A percentile compares a stretch with the other conserved stretches of the same genome.
These are phyloP conservation scores for Leptinotarsa haldemani DNA, from an alignment of 2,888 invertebrate species.

Conservation along the genomic window DNA sequence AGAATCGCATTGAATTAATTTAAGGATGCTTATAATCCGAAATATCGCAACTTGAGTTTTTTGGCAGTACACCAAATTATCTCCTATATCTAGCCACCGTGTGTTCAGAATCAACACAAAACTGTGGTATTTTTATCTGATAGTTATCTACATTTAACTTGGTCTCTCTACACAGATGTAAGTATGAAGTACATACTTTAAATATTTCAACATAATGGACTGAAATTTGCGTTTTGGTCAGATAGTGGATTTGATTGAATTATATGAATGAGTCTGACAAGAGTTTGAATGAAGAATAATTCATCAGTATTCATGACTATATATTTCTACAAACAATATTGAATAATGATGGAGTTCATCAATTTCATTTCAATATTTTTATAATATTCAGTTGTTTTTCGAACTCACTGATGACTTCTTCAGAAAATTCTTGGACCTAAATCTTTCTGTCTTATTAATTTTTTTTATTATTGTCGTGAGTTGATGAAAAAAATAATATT, in stretches of 20 bases:
- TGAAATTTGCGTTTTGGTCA: no score
- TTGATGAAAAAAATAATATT: no score
- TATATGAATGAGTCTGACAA: not conserved
- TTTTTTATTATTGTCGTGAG: no score
- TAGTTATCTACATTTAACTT: conserved; percentile 10
- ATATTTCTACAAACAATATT: no score
- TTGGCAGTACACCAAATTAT: conserved; percentile 40
- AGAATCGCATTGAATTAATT: conserved; percentile 8
- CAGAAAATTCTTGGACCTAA: no score
- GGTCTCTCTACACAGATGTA: not conserved
- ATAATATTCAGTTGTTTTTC: no score
- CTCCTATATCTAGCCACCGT: conserved; percentile 40
- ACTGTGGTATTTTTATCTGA: conserved; percentile 33
- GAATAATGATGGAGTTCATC: no score
- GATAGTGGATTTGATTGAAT: not conserved
- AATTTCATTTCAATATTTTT: no score
- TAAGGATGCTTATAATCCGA: conserved; percentile 20
- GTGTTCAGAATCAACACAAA: conserved; percentile 34
- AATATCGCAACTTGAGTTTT: conserved; percentile 36
- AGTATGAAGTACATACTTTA: conserved; percentile 1
- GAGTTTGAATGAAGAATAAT: no score
- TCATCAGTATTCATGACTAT: no score
- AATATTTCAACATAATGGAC: not conserved
- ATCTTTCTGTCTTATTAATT: no score
- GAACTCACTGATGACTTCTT: no score